A percentile compares a stretch with the other conserved stretches of the same genome.
Conservation (phyloP, 2,113 vertebrate genomes). For the Hypomesus transpacificus region DNA sequence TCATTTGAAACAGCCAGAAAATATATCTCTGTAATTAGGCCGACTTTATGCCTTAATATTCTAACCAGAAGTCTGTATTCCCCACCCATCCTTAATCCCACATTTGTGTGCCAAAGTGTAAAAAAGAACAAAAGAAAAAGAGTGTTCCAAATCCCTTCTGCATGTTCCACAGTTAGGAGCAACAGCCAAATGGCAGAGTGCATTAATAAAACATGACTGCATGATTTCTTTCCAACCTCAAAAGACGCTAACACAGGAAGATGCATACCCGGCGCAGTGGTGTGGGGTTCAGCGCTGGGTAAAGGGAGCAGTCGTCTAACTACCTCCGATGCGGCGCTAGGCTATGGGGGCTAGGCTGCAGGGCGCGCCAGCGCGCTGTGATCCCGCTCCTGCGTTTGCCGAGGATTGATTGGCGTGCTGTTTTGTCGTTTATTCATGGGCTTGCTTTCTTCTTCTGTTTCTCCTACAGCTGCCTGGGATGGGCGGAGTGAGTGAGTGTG, state of each 20-base stretch:
- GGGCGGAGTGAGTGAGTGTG: background rate
- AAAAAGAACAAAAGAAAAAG: conserved; percentile 48
- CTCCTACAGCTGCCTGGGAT: conserved; percentile 5
- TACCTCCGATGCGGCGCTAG: conserved; percentile 48
- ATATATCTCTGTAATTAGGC: conserved; percentile 14
- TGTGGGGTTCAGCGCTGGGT: conserved; percentile 70
- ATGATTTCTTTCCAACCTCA: conserved; percentile 69
- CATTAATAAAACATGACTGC: conserved; percentile 77
- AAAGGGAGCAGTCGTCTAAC: conserved; percentile 65
- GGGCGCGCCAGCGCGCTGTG: background rate
- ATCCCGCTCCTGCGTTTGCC: background rate
- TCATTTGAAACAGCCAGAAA: conserved; percentile 19
- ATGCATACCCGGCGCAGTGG: conserved; percentile 52
- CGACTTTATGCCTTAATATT: conserved; percentile 27
- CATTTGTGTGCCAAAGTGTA: conserved; percentile 18
- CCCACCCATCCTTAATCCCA: conserved; percentile 15
- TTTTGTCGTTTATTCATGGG: conserved; percentile 29
- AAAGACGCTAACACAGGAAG: conserved; percentile 69
- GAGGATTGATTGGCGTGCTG: conserved; percentile 23
- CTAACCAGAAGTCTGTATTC: conserved; percentile 25
- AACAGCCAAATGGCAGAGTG: conserved; percentile 35
- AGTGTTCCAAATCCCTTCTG: conserved; percentile 40
- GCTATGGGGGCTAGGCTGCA: conserved; percentile 39
- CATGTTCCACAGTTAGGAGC: conserved; percentile 24
- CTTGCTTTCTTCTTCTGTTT: conserved; percentile 14